phyloP scores from a whole-genome alignment of 2,113 vertebrate genomes.

The Elanus axillaris region DNA sequence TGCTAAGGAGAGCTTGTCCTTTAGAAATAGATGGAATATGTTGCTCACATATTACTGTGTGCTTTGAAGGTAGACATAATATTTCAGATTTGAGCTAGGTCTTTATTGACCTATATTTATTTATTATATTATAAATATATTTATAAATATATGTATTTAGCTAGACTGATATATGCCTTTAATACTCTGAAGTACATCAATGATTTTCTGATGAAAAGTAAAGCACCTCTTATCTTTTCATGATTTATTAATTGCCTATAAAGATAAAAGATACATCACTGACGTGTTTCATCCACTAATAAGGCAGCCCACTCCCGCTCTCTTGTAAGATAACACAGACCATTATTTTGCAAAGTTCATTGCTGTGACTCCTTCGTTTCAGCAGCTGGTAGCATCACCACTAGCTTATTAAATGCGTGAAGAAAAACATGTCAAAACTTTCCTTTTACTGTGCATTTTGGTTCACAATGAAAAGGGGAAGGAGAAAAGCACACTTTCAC shows the following conservation, averaged over 20 bases:
- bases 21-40: background rate
- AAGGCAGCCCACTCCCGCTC: background rate
- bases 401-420: background rate
- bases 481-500: background rate
- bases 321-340: background rate
- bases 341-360: background rate
- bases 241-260: background rate
- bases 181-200: background rate
- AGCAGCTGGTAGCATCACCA: background rate
- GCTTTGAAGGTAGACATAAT: background rate
- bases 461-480: background rate
- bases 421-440: background rate
- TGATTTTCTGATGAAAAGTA: background rate
- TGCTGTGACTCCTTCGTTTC: background rate
- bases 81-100: background rate
- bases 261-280: background rate
- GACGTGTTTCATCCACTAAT: background rate
- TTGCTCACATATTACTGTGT: background rate
- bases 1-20: background rate
- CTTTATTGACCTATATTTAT: background rate
- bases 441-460: background rate
- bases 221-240: background rate
- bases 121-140: no score
- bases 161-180: background rate
- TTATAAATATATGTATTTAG: no score